Conservation (phyloP, 2,797 vertebrate species). For the Falco cherrug region DNA sequence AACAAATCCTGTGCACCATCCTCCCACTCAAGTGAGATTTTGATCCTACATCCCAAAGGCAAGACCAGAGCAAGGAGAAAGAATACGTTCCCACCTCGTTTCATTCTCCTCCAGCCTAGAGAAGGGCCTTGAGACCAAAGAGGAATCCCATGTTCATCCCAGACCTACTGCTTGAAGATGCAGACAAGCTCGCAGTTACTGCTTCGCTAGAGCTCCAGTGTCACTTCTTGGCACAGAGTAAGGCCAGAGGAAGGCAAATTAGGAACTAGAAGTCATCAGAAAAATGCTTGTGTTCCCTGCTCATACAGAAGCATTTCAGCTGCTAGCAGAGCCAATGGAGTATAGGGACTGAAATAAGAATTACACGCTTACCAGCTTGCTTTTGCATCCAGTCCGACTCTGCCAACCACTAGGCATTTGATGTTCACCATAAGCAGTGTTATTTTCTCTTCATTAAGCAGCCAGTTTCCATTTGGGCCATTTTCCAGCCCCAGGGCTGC, state of each 20-base stretch:
- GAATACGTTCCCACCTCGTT: neutral
- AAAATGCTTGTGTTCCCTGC: neutral
- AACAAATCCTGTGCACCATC: neutral
- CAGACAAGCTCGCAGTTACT: neutral
- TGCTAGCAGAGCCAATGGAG: neutral
- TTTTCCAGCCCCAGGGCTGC: neutral
- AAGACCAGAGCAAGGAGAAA: neutral
- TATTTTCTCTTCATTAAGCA: neutral
- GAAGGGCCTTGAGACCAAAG: accelerated
- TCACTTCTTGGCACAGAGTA: neutral
- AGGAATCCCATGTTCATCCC: neutral
- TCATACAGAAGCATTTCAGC: neutral
- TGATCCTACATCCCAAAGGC: neutral
- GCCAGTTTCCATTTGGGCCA: neutral
- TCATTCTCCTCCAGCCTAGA: neutral
- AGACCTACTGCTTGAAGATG: neutral
- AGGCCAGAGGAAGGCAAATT: neutral
- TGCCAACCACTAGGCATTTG: neutral
- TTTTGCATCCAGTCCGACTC: neutral
- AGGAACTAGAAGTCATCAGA: neutral
- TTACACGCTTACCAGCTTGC: neutral
- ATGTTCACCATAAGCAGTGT: neutral
- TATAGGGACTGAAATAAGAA: neutral
- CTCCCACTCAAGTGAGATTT: neutral
- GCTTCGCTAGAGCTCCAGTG: neutral